Evolutionary conservation across 2,113 vertebrate species (phyloP), one percentile per base, ranked within the genome.

Genomic region (Hydropotes inermis): DNA sequence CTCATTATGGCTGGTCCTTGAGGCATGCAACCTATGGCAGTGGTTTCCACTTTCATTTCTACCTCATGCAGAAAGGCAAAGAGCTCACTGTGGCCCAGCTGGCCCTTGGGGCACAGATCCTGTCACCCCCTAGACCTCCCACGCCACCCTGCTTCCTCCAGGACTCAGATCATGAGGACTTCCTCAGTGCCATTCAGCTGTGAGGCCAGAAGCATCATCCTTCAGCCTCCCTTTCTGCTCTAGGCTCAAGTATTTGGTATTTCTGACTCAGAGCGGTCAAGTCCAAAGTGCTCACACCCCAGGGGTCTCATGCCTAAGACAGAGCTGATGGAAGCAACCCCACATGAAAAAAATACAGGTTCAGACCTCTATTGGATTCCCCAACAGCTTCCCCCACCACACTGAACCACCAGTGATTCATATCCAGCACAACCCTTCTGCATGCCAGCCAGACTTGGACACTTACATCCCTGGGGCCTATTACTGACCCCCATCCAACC

Each of bases 41-140:
- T 0, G 98, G 99, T 95, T 99, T 99, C 97, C 99, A 99, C 87
- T 99, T 99, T 98, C 99, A 99, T 95, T 95, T 99, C 76, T 99
- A 99, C 55, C 52, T 99, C 39, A 99, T 99, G 99, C 99, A 98
- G 95, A 99, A 99, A 98, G 99, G 99, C 4, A 98, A 99, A 96
- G 98, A 97, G 97, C 99, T 99, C 85, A 99, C 98, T 58, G 89
- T 97, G 16, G 94, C 98, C 0, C 99, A 99, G 57, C 94, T 98
- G 67, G 99, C 98, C 27, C 87, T 99, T 94, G 99, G 99, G 91
- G 98, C 76, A 47, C 98, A 97, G 74, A 97, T 99, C 45, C 93
- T 97, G 25, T 98, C 97, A 58, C 97, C 98, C 1, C 61, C 86
- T 8, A 60, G 81, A 52, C 55, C 33, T 9, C 78, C 92, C 28